Base-by-base conservation (phyloP, 1,140 invertebrate species). In the Leptestheria dahalacensis region DNA sequence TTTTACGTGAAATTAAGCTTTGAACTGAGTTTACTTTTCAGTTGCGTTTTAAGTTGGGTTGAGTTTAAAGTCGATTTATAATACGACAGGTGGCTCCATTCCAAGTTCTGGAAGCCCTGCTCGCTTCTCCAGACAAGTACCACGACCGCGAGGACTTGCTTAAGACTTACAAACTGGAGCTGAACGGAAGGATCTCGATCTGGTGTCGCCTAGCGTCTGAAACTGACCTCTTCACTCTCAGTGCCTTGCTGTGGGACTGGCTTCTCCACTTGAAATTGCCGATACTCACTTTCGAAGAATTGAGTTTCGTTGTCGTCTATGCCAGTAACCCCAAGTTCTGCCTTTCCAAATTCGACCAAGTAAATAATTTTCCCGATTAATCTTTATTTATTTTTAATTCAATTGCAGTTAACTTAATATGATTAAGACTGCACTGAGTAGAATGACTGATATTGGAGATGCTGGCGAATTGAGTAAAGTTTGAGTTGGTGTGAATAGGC, bases 161-260 rank as follows among this genome's bases (percentile, higher is more conserved):
- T 1, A 72, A 71, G 60, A 71, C 75, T 48, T 73, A 82, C 52
- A 72, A 83, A 65, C 68, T 75, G 25, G 81, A 86, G 47, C 71
- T 88, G 18, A 84, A 85, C 65, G 75, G 77, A 57, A 75, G 80
- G 47, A 74, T 78, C 64, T 80, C 82, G 26, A 80, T 82, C 1
- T 86, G 85, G 77, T 69, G 75, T 24, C 77, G 76, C 63, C 75
- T 88, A 11, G 73, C 80, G 57, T 73, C 78, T 47, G 83, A 85
- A 75, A 78, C 77, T 11, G 77, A 83, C 64, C 67, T 83, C 10
- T 68, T 71, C n/a, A 67, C 84, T 20, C 66, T 85, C 24, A 70
- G 78, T 48, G 78, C 77, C 33, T 66, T 86, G 11, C 67, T 86
- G 20, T 82, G 78, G 64, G 79, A 83, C 56, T 86, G 84, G 84